Conservation (phyloP, 2,888 invertebrate genomes). For the Leucophenga montana region DNA sequence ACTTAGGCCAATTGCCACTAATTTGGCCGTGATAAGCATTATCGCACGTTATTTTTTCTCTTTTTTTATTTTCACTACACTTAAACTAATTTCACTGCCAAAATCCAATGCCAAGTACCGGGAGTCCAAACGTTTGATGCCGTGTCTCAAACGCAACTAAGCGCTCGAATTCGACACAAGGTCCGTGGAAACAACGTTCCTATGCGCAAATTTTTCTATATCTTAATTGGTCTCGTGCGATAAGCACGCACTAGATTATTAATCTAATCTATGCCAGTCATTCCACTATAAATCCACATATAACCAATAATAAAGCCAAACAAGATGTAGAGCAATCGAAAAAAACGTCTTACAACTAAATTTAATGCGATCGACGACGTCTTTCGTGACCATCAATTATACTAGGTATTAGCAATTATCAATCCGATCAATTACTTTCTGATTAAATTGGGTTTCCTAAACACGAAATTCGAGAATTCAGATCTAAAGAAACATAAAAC, state of each 20-base stretch:
- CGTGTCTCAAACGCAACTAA: slow-evolving; percentile 52
- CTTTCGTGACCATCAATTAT: background rate
- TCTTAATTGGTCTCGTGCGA: slow-evolving; percentile 48
- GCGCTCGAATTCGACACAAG: slow-evolving; percentile 30
- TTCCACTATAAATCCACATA: slow-evolving; percentile 13
- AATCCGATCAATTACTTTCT: no score
- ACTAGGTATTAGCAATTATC: no score
- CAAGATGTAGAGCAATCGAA: no score
- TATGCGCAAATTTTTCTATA: slow-evolving; percentile 42
- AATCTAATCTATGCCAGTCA: slow-evolving; percentile 54
- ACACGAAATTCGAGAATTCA: no score
- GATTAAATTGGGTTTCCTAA: no score
- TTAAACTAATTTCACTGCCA: slow-evolving; percentile 30
- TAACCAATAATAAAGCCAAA: no score
- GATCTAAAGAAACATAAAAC: no score
- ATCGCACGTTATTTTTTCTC: background rate
- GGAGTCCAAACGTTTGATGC: slow-evolving; percentile 30
- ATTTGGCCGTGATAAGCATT: slow-evolving; percentile 67
- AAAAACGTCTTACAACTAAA: no score
- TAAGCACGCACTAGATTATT: slow-evolving; percentile 44
- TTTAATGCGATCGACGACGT: no score
- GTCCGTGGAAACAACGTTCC: slow-evolving; percentile 39
- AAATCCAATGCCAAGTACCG: background rate
- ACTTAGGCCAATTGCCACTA: slow-evolving; percentile 61
- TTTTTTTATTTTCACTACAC: slow-evolving; percentile 30